These are phyloP conservation scores for Troilus luridus DNA, from an alignment of 2,888 invertebrate genomes.

Conservation along the genomic window DNA sequence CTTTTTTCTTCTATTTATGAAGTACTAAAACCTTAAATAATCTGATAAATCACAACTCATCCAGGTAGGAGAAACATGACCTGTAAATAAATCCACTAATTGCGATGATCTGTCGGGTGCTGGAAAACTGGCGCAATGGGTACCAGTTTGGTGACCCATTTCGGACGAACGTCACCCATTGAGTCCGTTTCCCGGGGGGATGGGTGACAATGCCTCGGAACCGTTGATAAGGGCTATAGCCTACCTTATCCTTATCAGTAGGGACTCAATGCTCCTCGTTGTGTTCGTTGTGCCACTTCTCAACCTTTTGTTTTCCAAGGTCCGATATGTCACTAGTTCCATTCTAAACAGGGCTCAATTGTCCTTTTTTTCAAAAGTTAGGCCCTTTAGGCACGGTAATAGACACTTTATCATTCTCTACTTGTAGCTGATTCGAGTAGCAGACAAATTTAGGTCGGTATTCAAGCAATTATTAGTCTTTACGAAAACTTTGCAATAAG, in stretches of 20 bases:
- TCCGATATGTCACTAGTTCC: constrained; percentile 24
- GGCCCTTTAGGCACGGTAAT: neutral
- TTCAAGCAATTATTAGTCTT: too few relatives aligned
- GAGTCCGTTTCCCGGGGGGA: neutral
- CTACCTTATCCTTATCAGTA: constrained; percentile 40
- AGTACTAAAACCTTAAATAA: neutral
- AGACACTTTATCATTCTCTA: neutral
- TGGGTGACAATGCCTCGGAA: neutral
- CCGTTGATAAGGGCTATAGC: constrained; percentile 30
- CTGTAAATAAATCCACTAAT: neutral
- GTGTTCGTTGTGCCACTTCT: neutral
- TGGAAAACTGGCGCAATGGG: neutral
- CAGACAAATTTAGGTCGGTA: neutral
- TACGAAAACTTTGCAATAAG: too few relatives aligned
- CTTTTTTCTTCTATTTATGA: neutral
- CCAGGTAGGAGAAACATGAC: neutral
- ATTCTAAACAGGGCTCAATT: neutral
- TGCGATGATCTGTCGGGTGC: neutral
- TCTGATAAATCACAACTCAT: neutral
- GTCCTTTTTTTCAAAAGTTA: neutral
- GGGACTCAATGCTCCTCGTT: neutral
- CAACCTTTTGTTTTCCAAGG: neutral
- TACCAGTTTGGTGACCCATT: constrained; percentile 1
- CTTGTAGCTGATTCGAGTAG: neutral
- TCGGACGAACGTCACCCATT: constrained; percentile 18